Evolutionary conservation across 2,797 vertebrate genomes (phyloP).

Genomic region (Phyllotis vaccarum): DNA sequence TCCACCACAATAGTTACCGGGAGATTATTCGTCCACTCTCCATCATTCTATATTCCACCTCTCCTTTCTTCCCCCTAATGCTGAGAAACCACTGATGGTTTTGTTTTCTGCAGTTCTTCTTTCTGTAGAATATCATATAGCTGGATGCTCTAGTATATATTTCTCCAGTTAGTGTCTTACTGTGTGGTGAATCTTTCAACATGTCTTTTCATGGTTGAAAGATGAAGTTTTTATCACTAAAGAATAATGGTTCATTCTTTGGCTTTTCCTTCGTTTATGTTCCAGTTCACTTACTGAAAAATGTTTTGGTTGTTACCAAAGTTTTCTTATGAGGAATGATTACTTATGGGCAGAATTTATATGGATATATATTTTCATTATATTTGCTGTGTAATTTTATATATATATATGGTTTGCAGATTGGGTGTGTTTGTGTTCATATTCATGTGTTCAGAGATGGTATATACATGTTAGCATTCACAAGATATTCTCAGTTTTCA

Average conservation of each 20-base stretch:
- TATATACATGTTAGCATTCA: not conserved
- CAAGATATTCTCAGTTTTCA: not conserved
- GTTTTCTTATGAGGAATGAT: not conserved
- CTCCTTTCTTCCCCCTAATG: not conserved
- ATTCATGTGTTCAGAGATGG: not conserved
- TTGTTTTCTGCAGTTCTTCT: not conserved
- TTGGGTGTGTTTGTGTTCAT: not conserved
- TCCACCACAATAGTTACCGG: accelerated
- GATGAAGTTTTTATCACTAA: not conserved
- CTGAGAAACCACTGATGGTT: not conserved
- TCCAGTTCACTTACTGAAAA: not conserved
- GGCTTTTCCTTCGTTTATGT: not conserved
- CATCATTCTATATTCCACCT: not conserved
- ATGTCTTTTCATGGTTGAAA: not conserved
- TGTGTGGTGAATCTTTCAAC: not conserved
- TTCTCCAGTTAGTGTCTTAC: not conserved
- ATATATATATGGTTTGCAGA: no score
- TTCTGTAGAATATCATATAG: not conserved
- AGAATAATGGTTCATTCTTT: not conserved
- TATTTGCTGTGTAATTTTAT: not conserved
- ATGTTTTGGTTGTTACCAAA: not conserved
- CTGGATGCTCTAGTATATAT: not conserved
- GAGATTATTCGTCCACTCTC: not conserved
- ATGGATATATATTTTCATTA: not conserved
- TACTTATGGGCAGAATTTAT: not conserved